Evolutionary conservation across 2,113 vertebrate species (phyloP).

Genomic region (human): GRCh38 chr9:124657001-124657500

Average conservation of each 20-base stretch:
- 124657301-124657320: not conserved
- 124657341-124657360: constrained; percentile 18
- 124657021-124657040: not conserved
- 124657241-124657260: not conserved
- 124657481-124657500: not conserved
- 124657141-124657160: not conserved
- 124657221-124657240: not conserved
- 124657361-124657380: constrained; percentile 31
- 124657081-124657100: not conserved
- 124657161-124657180: not conserved
- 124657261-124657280: constrained; percentile 7
- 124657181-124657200: not conserved
- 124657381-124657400: constrained; percentile 13
- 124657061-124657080: not conserved
- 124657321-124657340: constrained; percentile 26
- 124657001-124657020: constrained; percentile 3
- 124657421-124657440: not conserved
- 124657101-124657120: not conserved
- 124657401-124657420: not conserved
- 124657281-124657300: constrained; percentile 34
- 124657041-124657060: not conserved
- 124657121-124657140: not conserved
- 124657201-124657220: not conserved
- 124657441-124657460: not conserved
- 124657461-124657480: not conserved